Evolutionary conservation across 2,113 vertebrate species (phyloP).

Genomic region (Orientallactaga bullata): DNA sequence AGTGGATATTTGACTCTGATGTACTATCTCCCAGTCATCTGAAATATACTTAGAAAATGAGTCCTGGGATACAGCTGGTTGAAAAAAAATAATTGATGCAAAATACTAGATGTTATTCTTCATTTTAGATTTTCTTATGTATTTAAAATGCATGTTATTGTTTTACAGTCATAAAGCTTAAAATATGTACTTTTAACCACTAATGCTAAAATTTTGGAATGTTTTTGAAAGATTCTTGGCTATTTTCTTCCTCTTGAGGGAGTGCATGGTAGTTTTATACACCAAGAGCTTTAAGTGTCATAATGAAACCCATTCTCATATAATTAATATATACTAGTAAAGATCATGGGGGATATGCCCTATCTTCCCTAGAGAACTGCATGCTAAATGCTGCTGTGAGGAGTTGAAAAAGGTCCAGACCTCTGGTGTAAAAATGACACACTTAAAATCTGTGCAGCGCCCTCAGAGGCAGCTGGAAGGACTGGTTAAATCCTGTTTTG

Average conservation of each 20-base stretch:
- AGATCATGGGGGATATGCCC: neutral
- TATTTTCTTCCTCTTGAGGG: neutral
- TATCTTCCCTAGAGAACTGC: neutral
- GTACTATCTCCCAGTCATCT: neutral
- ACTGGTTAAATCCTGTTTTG: neutral
- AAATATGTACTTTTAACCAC: neutral
- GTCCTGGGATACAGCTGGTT: neutral
- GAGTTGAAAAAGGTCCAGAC: neutral
- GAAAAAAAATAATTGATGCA: neutral
- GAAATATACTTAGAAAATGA: neutral
- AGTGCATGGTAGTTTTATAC: neutral
- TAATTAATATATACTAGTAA: too few relatives aligned
- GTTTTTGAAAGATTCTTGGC: neutral
- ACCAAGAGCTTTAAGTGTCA: neutral
- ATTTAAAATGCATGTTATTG: neutral
- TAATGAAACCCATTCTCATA: too few relatives aligned
- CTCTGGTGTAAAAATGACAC: neutral
- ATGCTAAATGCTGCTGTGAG: neutral
- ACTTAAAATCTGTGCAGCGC: neutral
- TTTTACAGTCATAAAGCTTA: neutral
- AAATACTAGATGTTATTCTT: conserved; percentile 15
- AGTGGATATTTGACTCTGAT: neutral
- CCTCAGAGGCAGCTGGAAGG: neutral
- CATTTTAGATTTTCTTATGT: neutral
- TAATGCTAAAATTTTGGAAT: neutral